Percentiles rank a stretch among this genome's conserved stretches.
Evolutionary conservation across 2,888 invertebrate species (phyloP).

Genomic region (Lydus trimaculatus): DNA sequence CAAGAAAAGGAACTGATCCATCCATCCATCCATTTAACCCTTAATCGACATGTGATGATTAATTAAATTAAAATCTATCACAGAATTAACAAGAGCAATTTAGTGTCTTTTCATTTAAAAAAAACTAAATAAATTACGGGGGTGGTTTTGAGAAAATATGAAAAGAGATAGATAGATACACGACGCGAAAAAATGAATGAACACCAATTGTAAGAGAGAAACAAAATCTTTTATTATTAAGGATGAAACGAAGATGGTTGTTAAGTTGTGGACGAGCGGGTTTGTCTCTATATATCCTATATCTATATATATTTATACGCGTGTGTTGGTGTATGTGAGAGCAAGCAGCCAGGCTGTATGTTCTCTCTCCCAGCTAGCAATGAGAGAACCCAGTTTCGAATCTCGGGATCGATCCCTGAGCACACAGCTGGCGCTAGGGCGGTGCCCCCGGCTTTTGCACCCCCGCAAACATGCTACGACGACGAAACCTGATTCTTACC

Average conservation of each 20-base stretch:
- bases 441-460: conserved; percentile 51
- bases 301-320: not conserved
- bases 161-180: not conserved
- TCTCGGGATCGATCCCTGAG: conserved; percentile 54
- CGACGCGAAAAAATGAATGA: conserved; percentile 17
- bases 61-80: not conserved
- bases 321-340: not conserved
- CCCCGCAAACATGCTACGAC: conserved; percentile 35
- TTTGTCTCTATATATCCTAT: not conserved
- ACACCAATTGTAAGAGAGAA: conserved; percentile 11
- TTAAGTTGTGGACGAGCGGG: conserved; percentile 15
- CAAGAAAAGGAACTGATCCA: conserved; percentile 19
- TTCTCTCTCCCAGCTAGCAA: conserved; percentile 26
- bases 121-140: conserved; percentile 31
- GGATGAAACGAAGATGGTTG: conserved; percentile 16
- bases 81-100: not conserved
- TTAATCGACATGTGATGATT: not conserved
- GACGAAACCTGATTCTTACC: conserved; percentile 10
- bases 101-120: not conserved
- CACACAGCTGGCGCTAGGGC: conserved; percentile 60
- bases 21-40: conserved; percentile 14
- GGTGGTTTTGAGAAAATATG: conserved; percentile 21
- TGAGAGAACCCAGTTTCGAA: conserved; percentile 53
- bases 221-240: not conserved
- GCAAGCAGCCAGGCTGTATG: not conserved